Base-by-base conservation (phyloP, 2,888 invertebrate genomes). In the Meandrusa payeni region DNA sequence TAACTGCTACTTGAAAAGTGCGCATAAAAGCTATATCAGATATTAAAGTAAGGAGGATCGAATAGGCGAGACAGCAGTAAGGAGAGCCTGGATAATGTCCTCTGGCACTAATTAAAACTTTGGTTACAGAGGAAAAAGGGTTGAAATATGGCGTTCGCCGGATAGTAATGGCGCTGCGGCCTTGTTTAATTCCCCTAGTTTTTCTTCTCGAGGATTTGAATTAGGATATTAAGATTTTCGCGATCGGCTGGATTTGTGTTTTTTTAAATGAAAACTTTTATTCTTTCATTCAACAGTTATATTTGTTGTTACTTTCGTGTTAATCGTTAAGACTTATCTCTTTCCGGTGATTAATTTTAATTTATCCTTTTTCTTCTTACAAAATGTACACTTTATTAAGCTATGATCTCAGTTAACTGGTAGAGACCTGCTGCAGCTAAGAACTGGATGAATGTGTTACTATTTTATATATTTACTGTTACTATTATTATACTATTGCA, bases 51-150 rank as follows among this genome's bases (percentile, higher is more conserved):
- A 73, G 56, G 64, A 71, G 62, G 52, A 68, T 60, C 53, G 60
- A 66, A 63, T 61, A 61, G 59, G 62, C 57, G 62, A 61, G 65
- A 69, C 66, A 72, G 61, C 66, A 73, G 69, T 69, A 69, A 62
- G 71, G 73, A 74, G 72, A 72, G 68, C 61, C 64, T 68, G 77
- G 72, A 72, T 83, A 85, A 83, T 82, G 80, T 86, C 85, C 82
- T 80, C 77, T 75, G 85, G 79, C 81, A 81, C 81, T 85, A 85
- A 86, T 85, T 86, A 85, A 86, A 86, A 86, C 82, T 86, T 85
- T 76, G 66, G 61, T 60, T 75, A 73, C 71, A 64, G 65, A 68
- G 71, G 76, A 76, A 83, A 83, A 85, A 77, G 82, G 83, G 77
- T 81, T 76, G 69, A 82, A 85, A 82, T 81, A 81, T 81, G 66